Evolutionary conservation across 2,888 invertebrate genomes (phyloP).

Genomic region (Drepana falcataria): DNA sequence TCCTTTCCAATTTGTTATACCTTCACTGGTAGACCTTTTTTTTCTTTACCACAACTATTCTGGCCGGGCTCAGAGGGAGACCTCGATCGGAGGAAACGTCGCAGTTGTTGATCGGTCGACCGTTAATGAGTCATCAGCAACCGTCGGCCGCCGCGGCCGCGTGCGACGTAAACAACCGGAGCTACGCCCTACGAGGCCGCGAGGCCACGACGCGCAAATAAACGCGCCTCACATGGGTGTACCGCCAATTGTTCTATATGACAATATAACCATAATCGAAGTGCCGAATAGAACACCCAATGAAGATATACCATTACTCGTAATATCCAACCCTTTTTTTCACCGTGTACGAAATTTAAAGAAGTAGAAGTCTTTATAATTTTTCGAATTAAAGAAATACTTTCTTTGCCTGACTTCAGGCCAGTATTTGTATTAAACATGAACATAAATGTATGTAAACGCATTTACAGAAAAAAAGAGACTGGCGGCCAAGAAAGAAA

Average conservation of each 20-base stretch:
- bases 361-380: too few relatives aligned
- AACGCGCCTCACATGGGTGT: constrained; percentile 57
- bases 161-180: constrained; percentile 55
- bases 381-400: too few relatives aligned
- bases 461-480: too few relatives aligned
- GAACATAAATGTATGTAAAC: too few relatives aligned
- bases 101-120: constrained; percentile 36
- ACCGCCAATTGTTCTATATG: constrained; percentile 39
- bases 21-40: neutral
- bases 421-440: too few relatives aligned
- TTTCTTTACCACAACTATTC: neutral
- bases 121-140: constrained; percentile 58
- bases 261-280: constrained; percentile 16
- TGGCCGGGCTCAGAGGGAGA: constrained; percentile 9
- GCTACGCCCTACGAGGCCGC: constrained; percentile 50
- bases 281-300: neutral
- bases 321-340: too few relatives aligned
- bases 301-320: neutral
- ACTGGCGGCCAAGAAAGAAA: too few relatives aligned
- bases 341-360: too few relatives aligned
- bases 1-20: constrained; percentile 28
- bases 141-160: constrained; percentile 21
- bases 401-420: too few relatives aligned
- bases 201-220: constrained; percentile 44
- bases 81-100: constrained; percentile 29